phyloP scores from a whole-genome alignment of 2,888 invertebrate species.

The Eucera pruinosa region DNA sequence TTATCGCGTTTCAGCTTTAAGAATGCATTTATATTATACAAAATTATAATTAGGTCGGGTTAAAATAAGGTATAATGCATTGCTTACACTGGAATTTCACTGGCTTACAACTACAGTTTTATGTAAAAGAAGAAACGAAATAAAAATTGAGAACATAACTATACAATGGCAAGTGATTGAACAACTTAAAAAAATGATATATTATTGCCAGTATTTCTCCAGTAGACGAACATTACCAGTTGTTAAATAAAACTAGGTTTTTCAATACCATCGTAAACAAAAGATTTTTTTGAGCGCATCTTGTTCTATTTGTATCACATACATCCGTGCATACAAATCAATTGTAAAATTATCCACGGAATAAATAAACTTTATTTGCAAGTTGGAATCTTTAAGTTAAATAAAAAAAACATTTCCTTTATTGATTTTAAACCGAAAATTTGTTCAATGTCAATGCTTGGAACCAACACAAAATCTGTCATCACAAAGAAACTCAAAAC shows the following conservation, averaged over 20 bases:
- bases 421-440: too few species aligned
- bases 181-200: background rate
- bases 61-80: background rate
- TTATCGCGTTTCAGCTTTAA: background rate
- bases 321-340: constrained; percentile 23
- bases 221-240: background rate
- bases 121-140: background rate
- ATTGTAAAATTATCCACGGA: constrained; percentile 9
- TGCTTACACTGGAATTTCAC: constrained; percentile 6
- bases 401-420: too few species aligned
- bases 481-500: background rate
- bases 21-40: background rate
- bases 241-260: background rate
- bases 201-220: background rate
- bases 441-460: too few species aligned
- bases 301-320: constrained; percentile 27
- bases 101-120: background rate
- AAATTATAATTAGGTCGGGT: background rate
- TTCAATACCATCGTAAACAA: background rate
- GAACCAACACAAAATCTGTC: background rate
- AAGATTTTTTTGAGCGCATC: constrained; percentile 11
- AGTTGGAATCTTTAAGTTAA: too few species aligned
- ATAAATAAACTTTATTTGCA: constrained; percentile 13
- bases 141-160: background rate
- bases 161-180: background rate